A percentile compares a stretch with the other conserved stretches of the same genome.
phyloP scores from a whole-genome alignment of 2,888 invertebrate genomes.

The Cistogaster globosa region DNA sequence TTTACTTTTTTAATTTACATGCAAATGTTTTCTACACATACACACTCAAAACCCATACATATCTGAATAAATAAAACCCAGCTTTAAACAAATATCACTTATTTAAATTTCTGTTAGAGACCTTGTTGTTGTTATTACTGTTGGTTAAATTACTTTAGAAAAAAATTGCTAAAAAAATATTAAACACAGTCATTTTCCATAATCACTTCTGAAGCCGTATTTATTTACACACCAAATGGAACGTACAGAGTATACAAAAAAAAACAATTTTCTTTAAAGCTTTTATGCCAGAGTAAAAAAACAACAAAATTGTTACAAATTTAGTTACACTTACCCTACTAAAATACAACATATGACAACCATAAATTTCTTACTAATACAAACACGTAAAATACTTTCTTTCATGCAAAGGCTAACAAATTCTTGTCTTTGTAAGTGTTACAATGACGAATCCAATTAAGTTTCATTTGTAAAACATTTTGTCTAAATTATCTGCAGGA shows the following conservation, averaged over 20 bases:
- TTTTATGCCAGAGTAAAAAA: not conserved
- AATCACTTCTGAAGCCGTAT: conserved; percentile 29
- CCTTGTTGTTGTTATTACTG: not conserved
- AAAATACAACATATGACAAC: conserved; percentile 37
- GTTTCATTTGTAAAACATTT: conserved; percentile 72
- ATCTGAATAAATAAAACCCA: conserved; percentile 36
- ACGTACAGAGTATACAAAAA: not conserved
- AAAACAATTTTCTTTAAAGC: not conserved
- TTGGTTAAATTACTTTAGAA: conserved; percentile 24
- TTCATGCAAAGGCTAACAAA: not conserved
- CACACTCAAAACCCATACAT: not conserved
- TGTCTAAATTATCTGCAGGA: conserved; percentile 69
- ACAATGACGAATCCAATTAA: conserved; percentile 67
- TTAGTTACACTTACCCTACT: conserved; percentile 3
- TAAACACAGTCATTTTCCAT: conserved; percentile 40
- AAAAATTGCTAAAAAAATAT: conserved; percentile 24
- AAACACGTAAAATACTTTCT: not conserved
- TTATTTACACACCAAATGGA: conserved; percentile 1
- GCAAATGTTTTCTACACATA: not conserved
- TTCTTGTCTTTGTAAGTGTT: conserved; percentile 24
- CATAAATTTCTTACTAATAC: conserved; percentile 32
- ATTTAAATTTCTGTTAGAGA: conserved; percentile 27
- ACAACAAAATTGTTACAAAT: conserved; percentile 11
- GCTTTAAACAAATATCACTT: conserved; percentile 13
- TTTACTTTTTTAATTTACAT: conserved; percentile 22